Evolutionary conservation across 2,113 vertebrate species (phyloP).

Genomic region (Lutjanus erythropterus): DNA sequence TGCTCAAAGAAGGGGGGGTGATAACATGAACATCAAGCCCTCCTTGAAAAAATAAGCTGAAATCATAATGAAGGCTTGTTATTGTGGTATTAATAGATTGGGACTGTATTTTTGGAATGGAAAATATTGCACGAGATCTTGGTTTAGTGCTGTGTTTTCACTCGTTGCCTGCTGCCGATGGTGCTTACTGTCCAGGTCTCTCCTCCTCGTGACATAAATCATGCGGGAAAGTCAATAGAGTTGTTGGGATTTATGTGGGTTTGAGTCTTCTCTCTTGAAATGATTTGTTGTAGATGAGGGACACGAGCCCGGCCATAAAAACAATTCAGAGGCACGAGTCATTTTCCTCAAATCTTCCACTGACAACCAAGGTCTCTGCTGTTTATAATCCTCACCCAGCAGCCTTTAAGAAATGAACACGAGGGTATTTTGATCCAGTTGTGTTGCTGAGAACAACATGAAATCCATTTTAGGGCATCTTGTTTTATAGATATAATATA

Average conservation of each 20-base stretch:
- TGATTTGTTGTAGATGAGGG: slow-evolving; percentile 75
- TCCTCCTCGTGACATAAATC: slow-evolving; percentile 62
- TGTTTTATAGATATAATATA: not conserved
- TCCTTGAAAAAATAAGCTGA: slow-evolving; percentile 37
- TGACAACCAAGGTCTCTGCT: slow-evolving; percentile 53
- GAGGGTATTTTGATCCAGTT: not conserved
- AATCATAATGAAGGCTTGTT: slow-evolving; percentile 33
- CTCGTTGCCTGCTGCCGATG: slow-evolving; percentile 50
- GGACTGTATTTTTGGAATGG: slow-evolving; percentile 40
- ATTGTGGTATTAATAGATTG: slow-evolving; percentile 29
- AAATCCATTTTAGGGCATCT: not conserved
- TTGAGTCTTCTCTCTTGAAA: slow-evolving; percentile 64
- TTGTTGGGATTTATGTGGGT: slow-evolving; percentile 76
- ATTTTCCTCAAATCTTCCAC: slow-evolving; percentile 65
- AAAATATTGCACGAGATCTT: slow-evolving; percentile 41
- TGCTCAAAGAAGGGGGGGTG: slow-evolving; percentile 36
- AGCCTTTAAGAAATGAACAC: slow-evolving; percentile 31
- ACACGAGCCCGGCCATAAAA: slow-evolving; percentile 66
- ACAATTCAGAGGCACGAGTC: slow-evolving; percentile 61
- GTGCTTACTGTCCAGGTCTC: slow-evolving; percentile 54
- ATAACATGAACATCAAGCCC: slow-evolving; percentile 40
- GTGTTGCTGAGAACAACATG: not conserved
- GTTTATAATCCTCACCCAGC: slow-evolving; percentile 31
- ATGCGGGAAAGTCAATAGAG: slow-evolving; percentile 75
- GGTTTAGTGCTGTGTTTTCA: slow-evolving; percentile 46